phyloP scores from a whole-genome alignment of 1,140 invertebrate genomes.

The Drepana arcuata region DNA sequence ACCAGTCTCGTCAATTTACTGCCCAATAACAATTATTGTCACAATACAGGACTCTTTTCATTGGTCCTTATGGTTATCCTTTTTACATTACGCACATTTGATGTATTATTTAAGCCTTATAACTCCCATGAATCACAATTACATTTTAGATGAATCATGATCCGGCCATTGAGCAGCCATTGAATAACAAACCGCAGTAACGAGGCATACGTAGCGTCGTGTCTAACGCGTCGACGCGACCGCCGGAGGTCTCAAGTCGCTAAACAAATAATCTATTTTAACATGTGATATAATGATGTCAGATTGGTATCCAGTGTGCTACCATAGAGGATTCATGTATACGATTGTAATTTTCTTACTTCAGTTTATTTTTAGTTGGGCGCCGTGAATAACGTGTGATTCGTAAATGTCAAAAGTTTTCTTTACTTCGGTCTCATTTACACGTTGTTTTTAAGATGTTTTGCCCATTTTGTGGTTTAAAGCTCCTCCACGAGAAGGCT shows the following conservation, averaged over 20 bases:
- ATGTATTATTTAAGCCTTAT: too few species aligned
- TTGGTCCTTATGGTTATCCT: too few species aligned
- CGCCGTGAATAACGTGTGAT: constrained; percentile 56
- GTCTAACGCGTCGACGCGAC: constrained; percentile 25
- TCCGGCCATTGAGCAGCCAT: constrained; percentile 40
- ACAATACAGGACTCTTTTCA: too few species aligned
- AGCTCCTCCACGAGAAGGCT: constrained; percentile 45
- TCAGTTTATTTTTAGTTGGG: constrained; percentile 63
- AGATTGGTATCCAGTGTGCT: constrained; percentile 48
- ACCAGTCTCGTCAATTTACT: too few species aligned
- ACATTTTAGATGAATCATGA: constrained; percentile 56
- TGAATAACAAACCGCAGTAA: constrained; percentile 43
- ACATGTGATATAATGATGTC: constrained; percentile 65
- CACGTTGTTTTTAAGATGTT: constrained; percentile 30
- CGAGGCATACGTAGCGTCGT: constrained; percentile 26
- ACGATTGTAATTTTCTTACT: constrained; percentile 64
- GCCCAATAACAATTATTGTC: too few species aligned
- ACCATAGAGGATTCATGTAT: constrained; percentile 55
- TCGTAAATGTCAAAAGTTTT: constrained; percentile 62
- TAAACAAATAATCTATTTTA: constrained; percentile 62
- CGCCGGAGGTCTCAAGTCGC: constrained; percentile 24
- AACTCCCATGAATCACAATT: constrained; percentile 48
- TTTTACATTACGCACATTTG: too few species aligned
- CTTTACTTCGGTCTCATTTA: constrained; percentile 24
- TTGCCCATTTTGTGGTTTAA: constrained; percentile 41